A percentile compares a stretch with the other conserved stretches of the same genome.
Conservation (phyloP, 2,888 invertebrate species). For the Pedicia rivosa region DNA sequence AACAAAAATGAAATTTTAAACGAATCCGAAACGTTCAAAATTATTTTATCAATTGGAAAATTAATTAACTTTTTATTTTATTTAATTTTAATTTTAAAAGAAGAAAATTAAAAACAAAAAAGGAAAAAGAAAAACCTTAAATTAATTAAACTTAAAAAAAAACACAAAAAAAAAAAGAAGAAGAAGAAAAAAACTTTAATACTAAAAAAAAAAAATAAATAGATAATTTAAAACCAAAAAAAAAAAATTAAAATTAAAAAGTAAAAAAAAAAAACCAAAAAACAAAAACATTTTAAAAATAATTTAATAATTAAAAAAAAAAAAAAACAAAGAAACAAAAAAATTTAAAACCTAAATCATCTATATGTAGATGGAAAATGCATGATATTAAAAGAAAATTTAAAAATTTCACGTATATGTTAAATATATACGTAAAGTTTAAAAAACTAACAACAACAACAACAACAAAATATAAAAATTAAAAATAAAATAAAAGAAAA, state of each 20-base stretch:
- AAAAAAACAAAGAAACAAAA: conserved; percentile 8
- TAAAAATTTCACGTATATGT: conserved; percentile 18
- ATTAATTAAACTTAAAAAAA: too few relatives aligned
- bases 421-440: conserved; percentile 18
- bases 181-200: neutral
- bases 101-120: too few relatives aligned
- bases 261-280: neutral
- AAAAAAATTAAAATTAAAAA: too few relatives aligned
- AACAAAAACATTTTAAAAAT: conserved; percentile 5
- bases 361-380: conserved; percentile 19
- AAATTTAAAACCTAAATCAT: conserved; percentile 15
- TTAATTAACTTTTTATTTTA: too few relatives aligned
- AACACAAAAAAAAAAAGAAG: too few relatives aligned
- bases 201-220: too few relatives aligned
- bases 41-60: too few relatives aligned
- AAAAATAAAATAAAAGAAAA: conserved; percentile 2
- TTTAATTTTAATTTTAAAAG: too few relatives aligned
- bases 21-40: too few relatives aligned
- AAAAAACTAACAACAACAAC: conserved; percentile 6
- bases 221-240: too few relatives aligned
- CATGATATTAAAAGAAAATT: conserved; percentile 2
- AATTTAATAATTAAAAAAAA: conserved; percentile 8
- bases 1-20: too few relatives aligned
- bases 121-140: too few relatives aligned
- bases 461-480: conserved; percentile 3